A percentile compares a stretch with the other conserved stretches of the same genome.
These are phyloP conservation scores for Gnathonemus echidnorhynchus DNA, from an alignment of 2,113 vertebrate species.

Conservation along the genomic window DNA sequence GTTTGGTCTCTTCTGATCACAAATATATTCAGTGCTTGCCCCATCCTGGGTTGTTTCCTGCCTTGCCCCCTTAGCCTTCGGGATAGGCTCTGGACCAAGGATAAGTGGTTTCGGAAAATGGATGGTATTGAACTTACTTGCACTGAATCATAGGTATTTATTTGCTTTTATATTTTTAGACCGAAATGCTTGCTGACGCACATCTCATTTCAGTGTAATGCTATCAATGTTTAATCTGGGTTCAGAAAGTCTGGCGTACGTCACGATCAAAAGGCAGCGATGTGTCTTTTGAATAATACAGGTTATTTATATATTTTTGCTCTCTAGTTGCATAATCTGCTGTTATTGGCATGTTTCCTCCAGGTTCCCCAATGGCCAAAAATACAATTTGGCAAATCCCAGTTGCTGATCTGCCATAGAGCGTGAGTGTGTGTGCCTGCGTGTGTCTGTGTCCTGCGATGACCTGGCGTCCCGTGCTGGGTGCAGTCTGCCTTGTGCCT, in stretches of 20 bases:
- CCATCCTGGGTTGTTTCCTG: too few species aligned
- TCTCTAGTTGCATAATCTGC: background rate
- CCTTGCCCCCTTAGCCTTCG: too few species aligned
- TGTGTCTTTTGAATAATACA: background rate
- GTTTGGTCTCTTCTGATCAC: background rate
- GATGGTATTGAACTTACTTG: background rate
- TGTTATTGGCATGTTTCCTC: background rate
- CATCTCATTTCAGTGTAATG: background rate
- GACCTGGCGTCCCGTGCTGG: background rate
- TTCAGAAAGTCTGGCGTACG: background rate
- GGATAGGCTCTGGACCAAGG: too few species aligned
- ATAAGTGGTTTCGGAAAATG: too few species aligned
- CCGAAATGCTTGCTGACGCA: background rate
- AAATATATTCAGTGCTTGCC: background rate
- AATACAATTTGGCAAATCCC: background rate
- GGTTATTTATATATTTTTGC: background rate
- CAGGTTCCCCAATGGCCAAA: background rate
- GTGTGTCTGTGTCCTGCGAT: background rate
- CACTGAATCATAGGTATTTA: background rate
- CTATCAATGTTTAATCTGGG: background rate
- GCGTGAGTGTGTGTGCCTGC: background rate
- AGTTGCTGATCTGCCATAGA: background rate
- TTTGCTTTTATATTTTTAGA: slow-evolving; percentile 29
- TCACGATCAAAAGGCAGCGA: background rate
- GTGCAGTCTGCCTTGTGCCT: background rate